Base-by-base conservation (phyloP, 2,113 vertebrate species). In the Oncorhynchus keta region DNA sequence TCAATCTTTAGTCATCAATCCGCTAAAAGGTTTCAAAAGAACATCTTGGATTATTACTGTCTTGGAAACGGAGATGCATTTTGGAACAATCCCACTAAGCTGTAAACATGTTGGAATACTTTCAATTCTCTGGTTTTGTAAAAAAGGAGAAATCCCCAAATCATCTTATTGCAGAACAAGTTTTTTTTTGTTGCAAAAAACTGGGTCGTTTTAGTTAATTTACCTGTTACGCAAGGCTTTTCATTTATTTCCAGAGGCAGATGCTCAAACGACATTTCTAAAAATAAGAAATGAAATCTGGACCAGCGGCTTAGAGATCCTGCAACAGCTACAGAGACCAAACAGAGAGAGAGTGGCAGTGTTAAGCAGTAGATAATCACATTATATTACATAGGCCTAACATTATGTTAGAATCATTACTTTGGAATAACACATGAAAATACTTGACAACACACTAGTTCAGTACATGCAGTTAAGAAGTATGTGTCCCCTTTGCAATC, bases 31-130 rank as follows among this genome's bases (percentile, higher is more conserved):
- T 88, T 24, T 91, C 86, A 89, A 86, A 90, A 87, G 86, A 91
- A 92, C 89, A 85, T 90, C 84, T 89, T 84, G 88, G 89, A 88
- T 91, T 93, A 92, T 91, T 90, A 85, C 81, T 51, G 84, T 86
- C 81, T 93, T 77, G 87, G 88, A 88, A 87, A 26, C 79, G 79
- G 1, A 2, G 83, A 85, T 84, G 80, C 51, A 81, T 92, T 89
- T 87, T 84, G 39, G 85, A 90, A 87, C 80, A 75, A 83, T 91
- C 80, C 79, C 72, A 68, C 82, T 89, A 87, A 93, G 91, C 86
- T 91, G 81, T 88, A 88, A 93, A 86, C 86, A 86, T 79, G 85
- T 82, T 89, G 84, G 83, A 92, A 92, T 90, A 88, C 79, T 67
- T 81, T 55, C 51, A 55, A 55, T 55, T 55, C 39, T 45, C 39